A percentile compares a stretch with the other conserved stretches of the same genome.
Evolutionary conservation across 1,140 invertebrate genomes (phyloP).

Genomic region (Drosophila ananassae): DNA sequence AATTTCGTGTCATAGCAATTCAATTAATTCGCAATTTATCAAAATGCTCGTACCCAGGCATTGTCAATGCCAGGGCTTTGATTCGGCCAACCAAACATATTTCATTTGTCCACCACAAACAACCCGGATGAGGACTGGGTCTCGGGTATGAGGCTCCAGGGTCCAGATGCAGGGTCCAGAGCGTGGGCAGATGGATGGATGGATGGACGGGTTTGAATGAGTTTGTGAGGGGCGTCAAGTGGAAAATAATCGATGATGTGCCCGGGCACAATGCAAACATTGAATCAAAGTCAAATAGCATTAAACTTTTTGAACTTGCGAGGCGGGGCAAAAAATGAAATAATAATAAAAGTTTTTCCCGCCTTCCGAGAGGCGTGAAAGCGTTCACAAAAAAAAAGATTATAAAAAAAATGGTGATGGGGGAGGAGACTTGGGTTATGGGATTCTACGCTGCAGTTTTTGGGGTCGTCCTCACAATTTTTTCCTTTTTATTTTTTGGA

Average conservation of each 20-base stretch:
- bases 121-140: constrained; percentile 15
- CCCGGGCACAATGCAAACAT: constrained; percentile 70
- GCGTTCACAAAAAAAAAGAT: constrained; percentile 19
- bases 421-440: constrained; percentile 21
- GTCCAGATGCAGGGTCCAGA: not conserved
- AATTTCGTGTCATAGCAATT: constrained; percentile 52
- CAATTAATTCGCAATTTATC: constrained; percentile 55
- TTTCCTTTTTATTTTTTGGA: constrained; percentile 36
- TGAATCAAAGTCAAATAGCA: constrained; percentile 81
- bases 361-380: constrained; percentile 58
- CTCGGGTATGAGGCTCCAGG: not conserved
- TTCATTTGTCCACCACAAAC: constrained; percentile 55
- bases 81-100: constrained; percentile 49
- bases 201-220: constrained; percentile 19
- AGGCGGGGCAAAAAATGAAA: constrained; percentile 51
- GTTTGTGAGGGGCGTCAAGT: constrained; percentile 35
- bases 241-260: constrained; percentile 73
- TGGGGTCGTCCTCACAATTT: constrained; percentile 21
- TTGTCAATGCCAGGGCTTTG: constrained; percentile 44
- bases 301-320: constrained; percentile 77
- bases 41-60: constrained; percentile 35
- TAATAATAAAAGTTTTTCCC: constrained; percentile 56
- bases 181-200: not conserved
- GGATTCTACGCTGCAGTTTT: constrained; percentile 35
- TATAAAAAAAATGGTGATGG: not conserved